phyloP scores from a whole-genome alignment of 2,888 invertebrate genomes.

The Papilio demoleus region DNA sequence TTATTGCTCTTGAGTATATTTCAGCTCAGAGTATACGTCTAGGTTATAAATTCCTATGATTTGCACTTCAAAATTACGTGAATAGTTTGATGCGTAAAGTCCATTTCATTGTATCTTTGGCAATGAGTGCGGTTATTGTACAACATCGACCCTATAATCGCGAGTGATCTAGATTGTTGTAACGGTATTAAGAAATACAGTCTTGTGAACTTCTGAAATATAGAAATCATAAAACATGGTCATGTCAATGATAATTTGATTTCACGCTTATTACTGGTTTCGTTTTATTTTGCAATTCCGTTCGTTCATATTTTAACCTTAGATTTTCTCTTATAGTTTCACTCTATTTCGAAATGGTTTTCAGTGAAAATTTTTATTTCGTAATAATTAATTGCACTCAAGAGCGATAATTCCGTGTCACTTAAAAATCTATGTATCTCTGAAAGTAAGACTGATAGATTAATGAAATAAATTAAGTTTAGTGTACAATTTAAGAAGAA shows the following conservation, averaged over 20 bases:
- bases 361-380: too few relatives aligned
- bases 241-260: conserved; percentile 40
- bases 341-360: background rate
- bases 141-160: conserved; percentile 23
- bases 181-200: conserved; percentile 28
- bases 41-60: too few relatives aligned
- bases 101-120: background rate
- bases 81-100: background rate
- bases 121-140: conserved; percentile 20
- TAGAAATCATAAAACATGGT: conserved; percentile 38
- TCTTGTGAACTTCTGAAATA: conserved; percentile 39
- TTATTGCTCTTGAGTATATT: too few relatives aligned
- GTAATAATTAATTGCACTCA: too few relatives aligned
- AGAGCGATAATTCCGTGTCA: too few relatives aligned
- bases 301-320: conserved; percentile 10
- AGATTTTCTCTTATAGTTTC: background rate
- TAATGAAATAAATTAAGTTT: too few relatives aligned
- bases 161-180: conserved; percentile 30
- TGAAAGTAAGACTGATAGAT: too few relatives aligned
- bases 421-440: too few relatives aligned
- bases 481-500: too few relatives aligned
- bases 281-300: conserved; percentile 25
- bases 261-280: conserved; percentile 35
- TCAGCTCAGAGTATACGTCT: too few relatives aligned
- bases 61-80: too few relatives aligned